A percentile compares a stretch with the other conserved stretches of the same genome.
phyloP scores from a whole-genome alignment of 2,888 invertebrate genomes.

The Neoascia interrupta region DNA sequence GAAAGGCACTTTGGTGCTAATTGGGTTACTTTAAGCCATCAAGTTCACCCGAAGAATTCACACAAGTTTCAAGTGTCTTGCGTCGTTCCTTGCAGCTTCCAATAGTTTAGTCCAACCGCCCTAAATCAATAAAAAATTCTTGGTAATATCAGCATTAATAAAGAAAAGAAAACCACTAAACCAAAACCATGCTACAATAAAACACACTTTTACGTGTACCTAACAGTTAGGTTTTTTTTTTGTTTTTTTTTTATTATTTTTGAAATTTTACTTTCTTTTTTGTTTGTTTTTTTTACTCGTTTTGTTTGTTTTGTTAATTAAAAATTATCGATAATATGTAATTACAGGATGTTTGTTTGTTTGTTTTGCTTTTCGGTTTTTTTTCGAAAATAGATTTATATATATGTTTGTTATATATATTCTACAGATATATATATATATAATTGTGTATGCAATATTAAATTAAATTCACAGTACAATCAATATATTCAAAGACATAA shows the following conservation, averaged over 20 bases:
- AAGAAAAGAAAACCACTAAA: too few species aligned
- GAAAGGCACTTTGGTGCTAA: too few species aligned
- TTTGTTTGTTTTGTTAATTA: constrained; percentile 60
- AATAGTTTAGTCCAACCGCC: too few species aligned
- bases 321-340: constrained; percentile 70
- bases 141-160: too few species aligned
- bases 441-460: constrained; percentile 63
- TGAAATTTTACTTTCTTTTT: constrained; percentile 55
- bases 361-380: constrained; percentile 65
- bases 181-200: too few species aligned
- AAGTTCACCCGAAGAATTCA: too few species aligned
- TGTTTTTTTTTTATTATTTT: constrained; percentile 57
- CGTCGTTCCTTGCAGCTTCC: too few species aligned
- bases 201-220: constrained; percentile 52
- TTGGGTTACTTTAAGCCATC: too few species aligned
- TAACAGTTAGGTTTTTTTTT: constrained; percentile 66
- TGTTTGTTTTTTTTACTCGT: constrained; percentile 47
- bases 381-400: constrained; percentile 64
- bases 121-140: too few species aligned
- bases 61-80: too few species aligned
- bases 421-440: constrained; percentile 38
- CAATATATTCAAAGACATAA: constrained; percentile 55
- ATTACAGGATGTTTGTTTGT: constrained; percentile 67
- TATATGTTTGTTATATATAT: constrained; percentile 43
- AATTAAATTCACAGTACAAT: constrained; percentile 66